A percentile compares a stretch with the other conserved stretches of the same genome.
Conservation (phyloP, 2,797 vertebrate genomes). For the Falco columbarius region DNA sequence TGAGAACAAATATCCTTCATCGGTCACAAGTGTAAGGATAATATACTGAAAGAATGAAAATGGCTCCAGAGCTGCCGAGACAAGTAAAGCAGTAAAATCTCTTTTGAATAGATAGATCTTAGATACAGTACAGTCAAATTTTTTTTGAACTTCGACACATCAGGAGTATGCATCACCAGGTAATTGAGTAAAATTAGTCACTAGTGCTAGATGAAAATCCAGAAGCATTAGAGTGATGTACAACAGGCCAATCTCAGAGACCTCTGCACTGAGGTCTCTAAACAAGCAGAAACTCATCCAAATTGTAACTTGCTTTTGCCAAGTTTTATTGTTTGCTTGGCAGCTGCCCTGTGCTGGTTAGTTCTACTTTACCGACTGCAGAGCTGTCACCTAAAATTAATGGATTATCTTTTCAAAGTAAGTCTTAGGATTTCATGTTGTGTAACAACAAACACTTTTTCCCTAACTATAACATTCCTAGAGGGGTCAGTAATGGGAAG, state of each 20-base stretch:
- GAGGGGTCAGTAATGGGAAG: neutral
- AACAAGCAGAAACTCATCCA: constrained; percentile 5
- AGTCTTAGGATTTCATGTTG: neutral
- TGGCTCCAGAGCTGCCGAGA: neutral
- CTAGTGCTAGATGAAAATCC: neutral
- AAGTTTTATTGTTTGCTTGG: constrained; percentile 3
- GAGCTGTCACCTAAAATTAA: neutral
- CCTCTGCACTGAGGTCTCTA: neutral
- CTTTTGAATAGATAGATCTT: neutral
- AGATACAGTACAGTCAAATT: neutral
- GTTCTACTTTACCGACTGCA: neutral
- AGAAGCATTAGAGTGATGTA: neutral
- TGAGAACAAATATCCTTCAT: neutral
- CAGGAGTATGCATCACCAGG: neutral
- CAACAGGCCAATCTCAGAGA: neutral
- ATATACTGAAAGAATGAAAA: neutral
- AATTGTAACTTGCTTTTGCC: neutral
- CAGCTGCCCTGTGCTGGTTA: neutral
- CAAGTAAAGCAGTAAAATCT: neutral
- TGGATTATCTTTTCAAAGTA: neutral
- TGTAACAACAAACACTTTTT: neutral
- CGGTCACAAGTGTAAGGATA: neutral
- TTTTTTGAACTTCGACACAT: neutral
- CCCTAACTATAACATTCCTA: neutral
- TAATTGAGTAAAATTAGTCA: neutral